Evolutionary conservation across 2,888 invertebrate species (phyloP).

Genomic region (Leptarthrus brevirostris): DNA sequence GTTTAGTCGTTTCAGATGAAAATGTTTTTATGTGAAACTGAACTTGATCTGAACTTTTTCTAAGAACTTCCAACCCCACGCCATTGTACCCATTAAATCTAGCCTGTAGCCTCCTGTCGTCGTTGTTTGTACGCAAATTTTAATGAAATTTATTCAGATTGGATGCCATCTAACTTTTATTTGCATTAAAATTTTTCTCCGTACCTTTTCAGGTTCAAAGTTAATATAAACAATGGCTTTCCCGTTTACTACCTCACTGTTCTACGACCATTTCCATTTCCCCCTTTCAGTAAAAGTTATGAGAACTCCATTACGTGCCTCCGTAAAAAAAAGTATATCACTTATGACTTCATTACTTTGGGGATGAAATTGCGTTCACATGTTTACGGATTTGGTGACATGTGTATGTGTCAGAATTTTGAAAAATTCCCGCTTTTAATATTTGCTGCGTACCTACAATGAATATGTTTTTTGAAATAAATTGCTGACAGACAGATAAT

Average conservation of each 20-base stretch:
- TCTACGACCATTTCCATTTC: no score
- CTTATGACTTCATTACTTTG: not conserved
- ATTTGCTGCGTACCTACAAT: no score
- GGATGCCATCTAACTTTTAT: not conserved
- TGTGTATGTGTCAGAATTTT: no score
- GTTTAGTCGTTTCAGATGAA: not conserved
- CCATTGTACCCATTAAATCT: not conserved
- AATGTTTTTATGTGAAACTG: no score
- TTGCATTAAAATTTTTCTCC: not conserved
- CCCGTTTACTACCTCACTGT: no score
- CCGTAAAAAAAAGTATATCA: not conserved
- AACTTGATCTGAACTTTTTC: not conserved
- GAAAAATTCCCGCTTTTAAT: no score
- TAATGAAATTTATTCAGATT: conserved; percentile 31
- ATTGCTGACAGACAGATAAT: no score
- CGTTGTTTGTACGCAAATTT: not conserved
- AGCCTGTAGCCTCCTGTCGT: not conserved
- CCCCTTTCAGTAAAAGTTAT: no score
- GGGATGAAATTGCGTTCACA: not conserved
- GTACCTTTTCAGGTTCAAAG: not conserved
- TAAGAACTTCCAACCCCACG: not conserved
- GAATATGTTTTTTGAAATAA: no score
- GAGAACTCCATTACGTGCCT: not conserved
- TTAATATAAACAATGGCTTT: no score
- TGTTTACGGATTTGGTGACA: no score